These are phyloP conservation scores for Euborellia annulipes DNA, from an alignment of 1,140 invertebrate genomes.

Conservation along the genomic window DNA sequence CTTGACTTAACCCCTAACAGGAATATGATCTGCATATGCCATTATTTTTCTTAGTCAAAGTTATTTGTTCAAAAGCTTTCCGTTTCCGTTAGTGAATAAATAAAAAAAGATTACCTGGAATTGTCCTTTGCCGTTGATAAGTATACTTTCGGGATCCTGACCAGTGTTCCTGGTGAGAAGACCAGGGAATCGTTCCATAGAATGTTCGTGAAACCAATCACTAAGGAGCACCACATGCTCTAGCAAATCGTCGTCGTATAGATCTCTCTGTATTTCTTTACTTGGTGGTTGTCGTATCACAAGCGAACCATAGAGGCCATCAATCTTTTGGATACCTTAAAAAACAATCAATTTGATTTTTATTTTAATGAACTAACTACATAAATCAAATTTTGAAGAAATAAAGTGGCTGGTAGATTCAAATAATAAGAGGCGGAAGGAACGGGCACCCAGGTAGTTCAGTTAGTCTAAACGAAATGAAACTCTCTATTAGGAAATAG, in stretches of 20 bases:
- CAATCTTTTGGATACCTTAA: constrained; percentile 63
- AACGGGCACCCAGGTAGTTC: too few relatives aligned
- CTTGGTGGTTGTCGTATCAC: constrained; percentile 66
- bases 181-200: constrained; percentile 64
- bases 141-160: constrained; percentile 68
- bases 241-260: constrained; percentile 79
- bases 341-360: constrained; percentile 1
- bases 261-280: constrained; percentile 61
- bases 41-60: too few relatives aligned
- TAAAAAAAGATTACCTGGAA: constrained; percentile 43
- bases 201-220: constrained; percentile 80
- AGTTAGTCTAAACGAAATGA: too few relatives aligned
- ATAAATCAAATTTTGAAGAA: too few relatives aligned
- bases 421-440: too few relatives aligned
- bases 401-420: too few relatives aligned
- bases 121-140: constrained; percentile 81
- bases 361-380: too few relatives aligned
- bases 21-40: too few relatives aligned
- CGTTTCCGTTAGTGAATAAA: too few relatives aligned
- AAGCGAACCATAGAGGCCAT: constrained; percentile 77
- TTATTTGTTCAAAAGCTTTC: too few relatives aligned
- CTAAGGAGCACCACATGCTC: constrained; percentile 73
- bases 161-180: constrained; percentile 69
- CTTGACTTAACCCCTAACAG: too few relatives aligned
- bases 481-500: too few relatives aligned